Evolutionary conservation across 2,113 vertebrate genomes (phyloP).

Genomic region (Pseudopipra pipra): DNA sequence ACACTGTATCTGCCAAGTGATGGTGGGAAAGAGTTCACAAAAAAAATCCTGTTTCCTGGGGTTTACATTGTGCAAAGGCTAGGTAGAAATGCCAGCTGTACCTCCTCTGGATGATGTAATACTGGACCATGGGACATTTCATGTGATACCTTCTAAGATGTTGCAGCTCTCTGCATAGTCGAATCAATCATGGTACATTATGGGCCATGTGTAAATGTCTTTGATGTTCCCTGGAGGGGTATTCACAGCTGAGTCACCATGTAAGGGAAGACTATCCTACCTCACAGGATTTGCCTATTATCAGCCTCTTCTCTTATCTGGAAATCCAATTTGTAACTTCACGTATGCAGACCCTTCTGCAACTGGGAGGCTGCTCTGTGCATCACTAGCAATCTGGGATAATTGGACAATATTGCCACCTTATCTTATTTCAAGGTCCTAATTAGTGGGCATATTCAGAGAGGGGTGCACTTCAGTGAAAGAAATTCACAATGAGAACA

Average conservation of each 20-base stretch:
- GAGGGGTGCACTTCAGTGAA: background rate
- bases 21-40: background rate
- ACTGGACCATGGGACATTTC: background rate
- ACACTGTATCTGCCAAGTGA: background rate
- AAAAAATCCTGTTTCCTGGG: background rate
- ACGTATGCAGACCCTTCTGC: background rate
- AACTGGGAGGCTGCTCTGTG: background rate
- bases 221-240: background rate
- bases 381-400: background rate
- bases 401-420: background rate
- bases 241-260: background rate
- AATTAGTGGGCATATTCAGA: background rate
- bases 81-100: background rate
- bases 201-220: background rate
- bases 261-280: background rate
- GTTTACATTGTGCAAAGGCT: background rate
- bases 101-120: background rate
- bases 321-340: background rate
- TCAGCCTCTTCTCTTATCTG: background rate
- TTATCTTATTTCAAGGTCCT: background rate
- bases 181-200: background rate
- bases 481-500: background rate
- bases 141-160: background rate
- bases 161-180: background rate
- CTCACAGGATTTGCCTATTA: background rate